Percentiles rank a stretch among this genome's conserved stretches.
Evolutionary conservation across 2,888 invertebrate species (phyloP).

Genomic region (Euzetes globulus): DNA sequence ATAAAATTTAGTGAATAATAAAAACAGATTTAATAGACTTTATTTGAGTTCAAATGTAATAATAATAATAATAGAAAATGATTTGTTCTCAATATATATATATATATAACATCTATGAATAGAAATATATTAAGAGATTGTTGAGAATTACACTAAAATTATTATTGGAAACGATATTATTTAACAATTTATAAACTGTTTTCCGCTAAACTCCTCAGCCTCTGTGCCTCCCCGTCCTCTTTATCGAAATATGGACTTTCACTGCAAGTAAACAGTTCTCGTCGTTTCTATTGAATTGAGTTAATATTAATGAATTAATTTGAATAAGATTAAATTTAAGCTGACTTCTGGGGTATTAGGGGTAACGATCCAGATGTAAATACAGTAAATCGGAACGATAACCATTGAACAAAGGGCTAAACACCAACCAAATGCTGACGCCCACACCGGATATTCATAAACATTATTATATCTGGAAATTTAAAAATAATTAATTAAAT

Average conservation of each 20-base stretch:
- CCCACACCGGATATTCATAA: slow-evolving; percentile 52
- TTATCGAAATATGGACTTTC: slow-evolving; percentile 11
- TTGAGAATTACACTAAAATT: neutral
- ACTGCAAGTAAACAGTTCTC: neutral
- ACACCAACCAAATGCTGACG: slow-evolving; percentile 46
- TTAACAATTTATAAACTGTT: slow-evolving; percentile 2
- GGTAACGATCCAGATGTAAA: slow-evolving; percentile 44
- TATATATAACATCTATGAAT: neutral
- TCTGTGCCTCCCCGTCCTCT: neutral
- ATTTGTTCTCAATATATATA: neutral
- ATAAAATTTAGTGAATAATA: neutral
- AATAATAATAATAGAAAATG: neutral
- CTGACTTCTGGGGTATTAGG: slow-evolving; percentile 36
- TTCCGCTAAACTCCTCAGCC: neutral
- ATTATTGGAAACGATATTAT: neutral
- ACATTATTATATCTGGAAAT: slow-evolving; percentile 46
- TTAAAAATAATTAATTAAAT: neutral
- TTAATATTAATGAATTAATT: neutral
- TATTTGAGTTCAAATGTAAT: slow-evolving; percentile 7
- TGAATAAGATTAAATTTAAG: neutral
- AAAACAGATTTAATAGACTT: neutral
- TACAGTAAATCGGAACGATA: slow-evolving; percentile 45
- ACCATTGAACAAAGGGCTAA: slow-evolving; percentile 47
- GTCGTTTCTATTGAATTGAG: slow-evolving; percentile 7
- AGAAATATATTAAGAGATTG: neutral